Percentiles rank a stretch among this genome's conserved stretches.
phyloP scores from a whole-genome alignment of 2,797 vertebrate genomes.

The Notolepis coatsorum region DNA sequence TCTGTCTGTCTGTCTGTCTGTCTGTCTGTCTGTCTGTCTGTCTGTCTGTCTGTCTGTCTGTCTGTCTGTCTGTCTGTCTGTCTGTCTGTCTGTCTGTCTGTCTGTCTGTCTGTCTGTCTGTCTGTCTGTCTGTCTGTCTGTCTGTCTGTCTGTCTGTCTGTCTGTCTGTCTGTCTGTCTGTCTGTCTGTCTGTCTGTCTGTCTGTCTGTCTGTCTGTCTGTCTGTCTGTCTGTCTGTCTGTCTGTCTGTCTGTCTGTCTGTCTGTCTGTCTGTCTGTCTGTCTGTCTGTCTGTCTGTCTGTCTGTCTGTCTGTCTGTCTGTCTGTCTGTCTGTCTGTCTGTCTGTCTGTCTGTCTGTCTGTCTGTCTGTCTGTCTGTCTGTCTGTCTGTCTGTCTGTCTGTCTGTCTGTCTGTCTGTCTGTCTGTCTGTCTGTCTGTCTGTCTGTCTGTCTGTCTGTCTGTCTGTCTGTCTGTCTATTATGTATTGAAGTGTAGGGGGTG shows the following conservation, averaged over 20 bases:
- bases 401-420: constrained; percentile 30
- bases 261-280: constrained; percentile 19
- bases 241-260: constrained; percentile 26
- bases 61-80: constrained; percentile 26
- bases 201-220: constrained; percentile 19
- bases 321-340: constrained; percentile 19
- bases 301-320: constrained; percentile 26
- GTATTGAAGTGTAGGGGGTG: too few species aligned
- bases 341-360: constrained; percentile 30
- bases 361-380: constrained; percentile 26
- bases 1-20: constrained; percentile 26
- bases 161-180: constrained; percentile 30
- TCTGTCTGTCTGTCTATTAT: too few species aligned
- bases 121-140: constrained; percentile 26
- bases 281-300: constrained; percentile 30
- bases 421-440: constrained; percentile 26
- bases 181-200: constrained; percentile 26
- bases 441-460: constrained; percentile 39
- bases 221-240: constrained; percentile 30
- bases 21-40: constrained; percentile 19
- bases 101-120: constrained; percentile 30
- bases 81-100: constrained; percentile 19
- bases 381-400: constrained; percentile 19
- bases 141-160: constrained; percentile 19
- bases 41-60: constrained; percentile 30